Evolutionary conservation across 2,888 invertebrate genomes (phyloP).

Genomic region (Allacma fusca): DNA sequence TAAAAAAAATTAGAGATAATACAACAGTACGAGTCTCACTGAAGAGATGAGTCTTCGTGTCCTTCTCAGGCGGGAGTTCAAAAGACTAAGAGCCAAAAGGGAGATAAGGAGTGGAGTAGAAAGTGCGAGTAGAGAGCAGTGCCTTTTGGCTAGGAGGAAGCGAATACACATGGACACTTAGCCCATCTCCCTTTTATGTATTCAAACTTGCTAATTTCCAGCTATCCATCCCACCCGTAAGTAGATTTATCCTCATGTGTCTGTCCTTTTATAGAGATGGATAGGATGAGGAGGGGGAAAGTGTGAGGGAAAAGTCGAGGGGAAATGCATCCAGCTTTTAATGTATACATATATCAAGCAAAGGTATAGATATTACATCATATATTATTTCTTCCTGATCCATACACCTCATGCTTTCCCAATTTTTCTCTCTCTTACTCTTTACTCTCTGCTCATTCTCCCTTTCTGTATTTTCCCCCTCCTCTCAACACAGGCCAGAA

Average conservation of each 20-base stretch:
- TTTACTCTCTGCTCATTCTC: neutral
- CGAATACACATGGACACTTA: neutral
- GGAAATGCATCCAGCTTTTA: neutral
- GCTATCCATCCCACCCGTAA: constrained; percentile 18
- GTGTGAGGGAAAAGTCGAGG: neutral
- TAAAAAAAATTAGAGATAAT: no score
- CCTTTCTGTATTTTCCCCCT: neutral
- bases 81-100: no score
- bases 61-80: no score
- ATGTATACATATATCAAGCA: no score
- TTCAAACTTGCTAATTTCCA: constrained; percentile 47
- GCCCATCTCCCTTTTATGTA: constrained; percentile 36
- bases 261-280: constrained; percentile 50
- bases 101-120: neutral
- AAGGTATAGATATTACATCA: no score
- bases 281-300: constrained; percentile 41
- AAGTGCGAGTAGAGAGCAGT: neutral
- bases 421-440: neutral
- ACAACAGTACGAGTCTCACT: no score
- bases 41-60: no score
- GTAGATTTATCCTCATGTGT: constrained; percentile 49
- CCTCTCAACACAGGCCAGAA: no score
- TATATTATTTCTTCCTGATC: no score
- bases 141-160: neutral
- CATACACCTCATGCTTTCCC: no score